A percentile compares a stretch with the other conserved stretches of the same genome.
Evolutionary conservation across 1,140 invertebrate species (phyloP).

Genomic region (Pantala flavescens): DNA sequence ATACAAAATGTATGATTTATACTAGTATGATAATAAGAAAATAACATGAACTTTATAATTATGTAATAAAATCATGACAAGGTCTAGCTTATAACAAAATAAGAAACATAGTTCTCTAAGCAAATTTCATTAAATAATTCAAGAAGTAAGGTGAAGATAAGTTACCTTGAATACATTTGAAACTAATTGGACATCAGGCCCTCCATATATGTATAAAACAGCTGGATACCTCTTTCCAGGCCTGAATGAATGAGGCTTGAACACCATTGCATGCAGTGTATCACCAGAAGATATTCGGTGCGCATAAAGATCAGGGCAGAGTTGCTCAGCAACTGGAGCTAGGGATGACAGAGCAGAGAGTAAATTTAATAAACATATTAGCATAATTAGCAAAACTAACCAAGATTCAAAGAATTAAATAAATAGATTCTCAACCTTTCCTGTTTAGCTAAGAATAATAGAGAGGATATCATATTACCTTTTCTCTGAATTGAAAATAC

Average conservation of each 20-base stretch:
- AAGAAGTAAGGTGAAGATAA: too few species aligned
- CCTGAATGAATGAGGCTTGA: slow-evolving; percentile 72
- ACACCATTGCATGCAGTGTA: slow-evolving; percentile 81
- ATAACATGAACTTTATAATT: too few species aligned
- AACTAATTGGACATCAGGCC: slow-evolving; percentile 94
- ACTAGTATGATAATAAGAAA: too few species aligned
- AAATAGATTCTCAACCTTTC: too few species aligned
- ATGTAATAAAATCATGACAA: too few species aligned
- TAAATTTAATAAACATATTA: background rate
- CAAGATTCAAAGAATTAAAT: too few species aligned
- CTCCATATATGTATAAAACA: slow-evolving; percentile 93
- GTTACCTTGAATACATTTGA: slow-evolving; percentile 94
- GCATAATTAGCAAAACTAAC: background rate
- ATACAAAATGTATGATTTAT: too few species aligned
- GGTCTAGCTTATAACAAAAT: too few species aligned
- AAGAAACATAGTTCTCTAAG: too few species aligned
- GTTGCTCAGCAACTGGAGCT: slow-evolving; percentile 44
- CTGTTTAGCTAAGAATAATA: too few species aligned
- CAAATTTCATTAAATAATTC: too few species aligned
- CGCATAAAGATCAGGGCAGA: slow-evolving; percentile 62
- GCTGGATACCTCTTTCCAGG: slow-evolving; percentile 78
- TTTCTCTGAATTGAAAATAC: background rate
- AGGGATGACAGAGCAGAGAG: slow-evolving; percentile 15
- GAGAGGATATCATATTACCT: too few species aligned
- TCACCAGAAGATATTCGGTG: slow-evolving; percentile 60